A percentile compares a stretch with the other conserved stretches of the same genome.
phyloP scores from a whole-genome alignment of 2,797 vertebrate genomes.

The Danionella dracula region DNA sequence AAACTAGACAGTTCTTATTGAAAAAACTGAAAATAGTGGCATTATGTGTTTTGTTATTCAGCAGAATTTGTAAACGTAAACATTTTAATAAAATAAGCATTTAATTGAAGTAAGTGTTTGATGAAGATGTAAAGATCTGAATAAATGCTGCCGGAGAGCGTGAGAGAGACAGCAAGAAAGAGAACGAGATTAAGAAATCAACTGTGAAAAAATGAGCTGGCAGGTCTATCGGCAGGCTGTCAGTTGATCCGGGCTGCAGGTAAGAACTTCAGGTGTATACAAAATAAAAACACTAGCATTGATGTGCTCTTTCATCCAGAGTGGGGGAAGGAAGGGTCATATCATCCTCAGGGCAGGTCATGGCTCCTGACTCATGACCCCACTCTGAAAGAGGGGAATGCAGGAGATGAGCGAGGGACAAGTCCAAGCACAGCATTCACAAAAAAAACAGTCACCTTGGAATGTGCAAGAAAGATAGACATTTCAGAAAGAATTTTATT shows the following conservation, averaged over 20 bases:
- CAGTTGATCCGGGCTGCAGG: slow-evolving; percentile 49
- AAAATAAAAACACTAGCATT: slow-evolving; percentile 38
- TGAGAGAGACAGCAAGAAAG: neutral
- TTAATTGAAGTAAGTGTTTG: no score
- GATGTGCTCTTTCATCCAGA: slow-evolving; percentile 45
- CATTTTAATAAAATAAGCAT: no score
- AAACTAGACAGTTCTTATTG: no score
- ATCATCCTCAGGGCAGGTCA: slow-evolving; percentile 65
- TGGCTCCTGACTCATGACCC: slow-evolving; percentile 64
- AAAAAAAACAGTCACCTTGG: neutral
- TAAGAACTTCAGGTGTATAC: slow-evolving; percentile 40
- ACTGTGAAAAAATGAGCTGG: slow-evolving; percentile 51
- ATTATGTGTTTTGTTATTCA: no score
- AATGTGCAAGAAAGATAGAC: slow-evolving; percentile 19
- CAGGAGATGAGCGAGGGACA: slow-evolving; percentile 52
- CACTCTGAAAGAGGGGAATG: slow-evolving; percentile 69
- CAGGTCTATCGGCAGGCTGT: slow-evolving; percentile 57
- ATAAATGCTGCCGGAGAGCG: no score
- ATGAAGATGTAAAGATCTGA: no score
- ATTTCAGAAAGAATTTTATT: neutral
- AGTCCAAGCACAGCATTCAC: slow-evolving; percentile 58
- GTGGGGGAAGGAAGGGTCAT: slow-evolving; percentile 32
- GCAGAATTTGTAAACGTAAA: no score
- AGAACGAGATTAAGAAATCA: neutral
- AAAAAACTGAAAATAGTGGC: no score